Conservation (phyloP, 2,888 invertebrate genomes). For the Melanophora roralis region DNA sequence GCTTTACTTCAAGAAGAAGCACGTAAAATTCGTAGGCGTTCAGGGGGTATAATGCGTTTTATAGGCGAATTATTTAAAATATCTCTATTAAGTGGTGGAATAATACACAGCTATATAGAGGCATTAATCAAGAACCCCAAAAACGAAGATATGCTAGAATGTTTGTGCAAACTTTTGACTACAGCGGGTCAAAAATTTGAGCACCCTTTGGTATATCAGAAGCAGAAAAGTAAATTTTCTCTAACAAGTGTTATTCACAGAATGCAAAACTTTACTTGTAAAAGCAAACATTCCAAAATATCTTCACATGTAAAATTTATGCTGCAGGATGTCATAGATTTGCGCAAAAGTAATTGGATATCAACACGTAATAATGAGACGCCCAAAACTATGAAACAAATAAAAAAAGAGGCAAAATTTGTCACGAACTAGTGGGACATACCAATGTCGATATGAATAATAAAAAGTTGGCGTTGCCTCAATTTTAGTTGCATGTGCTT, state of each 20-base stretch:
- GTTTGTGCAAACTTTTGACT: constrained; percentile 92
- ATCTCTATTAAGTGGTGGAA: constrained; percentile 90
- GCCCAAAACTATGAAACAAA: constrained; percentile 96
- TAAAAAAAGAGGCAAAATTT: constrained; percentile 90
- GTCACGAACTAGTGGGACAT: constrained; percentile 76
- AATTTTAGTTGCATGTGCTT: no score
- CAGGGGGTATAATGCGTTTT: constrained; percentile 92
- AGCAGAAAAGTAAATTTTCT: constrained; percentile 66
- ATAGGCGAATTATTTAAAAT: constrained; percentile 93
- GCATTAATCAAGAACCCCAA: constrained; percentile 83
- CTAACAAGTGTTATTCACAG: constrained; percentile 81
- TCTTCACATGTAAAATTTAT: constrained; percentile 81
- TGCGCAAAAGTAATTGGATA: constrained; percentile 89
- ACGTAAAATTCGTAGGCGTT: constrained; percentile 86
- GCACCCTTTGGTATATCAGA: constrained; percentile 69
- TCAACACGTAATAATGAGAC: constrained; percentile 90
- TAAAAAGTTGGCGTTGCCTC: constrained; percentile 75
- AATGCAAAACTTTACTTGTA: constrained; percentile 84
- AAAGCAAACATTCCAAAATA: constrained; percentile 78
- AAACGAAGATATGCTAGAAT: constrained; percentile 94
- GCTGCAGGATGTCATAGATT: constrained; percentile 94
- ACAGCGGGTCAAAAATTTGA: constrained; percentile 94
- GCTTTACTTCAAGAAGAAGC: constrained; percentile 85
- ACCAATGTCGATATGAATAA: constrained; percentile 68
- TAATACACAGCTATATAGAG: constrained; percentile 91